phyloP scores from a whole-genome alignment of 1,140 invertebrate genomes.

The Drosophila auraria region DNA sequence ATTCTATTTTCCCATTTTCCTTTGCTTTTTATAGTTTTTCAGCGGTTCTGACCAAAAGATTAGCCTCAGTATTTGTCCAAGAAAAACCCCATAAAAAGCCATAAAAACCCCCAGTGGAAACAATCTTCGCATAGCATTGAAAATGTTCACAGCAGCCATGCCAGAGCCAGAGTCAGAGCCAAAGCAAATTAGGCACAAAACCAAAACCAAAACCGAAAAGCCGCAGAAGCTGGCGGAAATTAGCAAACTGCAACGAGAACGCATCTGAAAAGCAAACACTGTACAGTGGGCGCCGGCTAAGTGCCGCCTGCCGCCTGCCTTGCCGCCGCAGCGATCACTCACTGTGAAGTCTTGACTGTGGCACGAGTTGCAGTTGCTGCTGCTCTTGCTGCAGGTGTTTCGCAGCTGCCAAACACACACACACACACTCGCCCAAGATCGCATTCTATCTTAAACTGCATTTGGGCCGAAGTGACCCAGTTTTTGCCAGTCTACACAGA shows the following conservation, averaged over 20 bases:
- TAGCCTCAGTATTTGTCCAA: slow-evolving; percentile 25
- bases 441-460: slow-evolving; percentile 39
- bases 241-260: slow-evolving; percentile 61
- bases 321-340: slow-evolving; percentile 5
- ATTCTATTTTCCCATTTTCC: slow-evolving; percentile 26
- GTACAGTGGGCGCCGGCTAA: slow-evolving; percentile 32
- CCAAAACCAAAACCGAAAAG: slow-evolving; percentile 70
- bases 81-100: neutral
- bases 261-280: slow-evolving; percentile 38
- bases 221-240: slow-evolving; percentile 55
- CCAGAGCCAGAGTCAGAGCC: slow-evolving; percentile 1
- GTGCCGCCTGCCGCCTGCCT: neutral
- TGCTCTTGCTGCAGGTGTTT: slow-evolving; percentile 57
- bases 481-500: slow-evolving; percentile 31
- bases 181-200: slow-evolving; percentile 75
- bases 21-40: slow-evolving; percentile 4
- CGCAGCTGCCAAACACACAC: slow-evolving; percentile 41
- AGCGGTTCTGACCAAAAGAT: slow-evolving; percentile 33
- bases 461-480: slow-evolving; percentile 76
- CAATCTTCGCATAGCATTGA: slow-evolving; percentile 56
- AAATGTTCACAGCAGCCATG: slow-evolving; percentile 48
- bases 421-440: slow-evolving; percentile 14
- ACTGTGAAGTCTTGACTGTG: slow-evolving; percentile 31
- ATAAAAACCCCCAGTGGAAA: slow-evolving; percentile 18
- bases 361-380: slow-evolving; percentile 55